Base-by-base conservation (phyloP, 2,888 invertebrate species). In the Cryptosula pallasiana region DNA sequence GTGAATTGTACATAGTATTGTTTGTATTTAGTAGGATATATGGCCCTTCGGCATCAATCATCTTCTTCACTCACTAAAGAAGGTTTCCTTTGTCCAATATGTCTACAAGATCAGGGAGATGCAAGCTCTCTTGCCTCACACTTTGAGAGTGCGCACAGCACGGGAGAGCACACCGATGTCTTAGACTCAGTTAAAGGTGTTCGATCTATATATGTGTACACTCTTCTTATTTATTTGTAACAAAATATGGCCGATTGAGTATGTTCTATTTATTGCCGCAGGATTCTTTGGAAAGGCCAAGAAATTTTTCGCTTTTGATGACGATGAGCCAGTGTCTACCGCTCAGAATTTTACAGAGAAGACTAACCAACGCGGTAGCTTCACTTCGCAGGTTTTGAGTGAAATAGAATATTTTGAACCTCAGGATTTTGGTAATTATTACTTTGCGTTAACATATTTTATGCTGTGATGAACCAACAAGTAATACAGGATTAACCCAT, bases 51-150 rank as follows among this genome's bases (percentile, higher is more conserved):
- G n/a, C 63, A 63, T 32, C 32, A 63, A 5, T 34, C 63, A 63
- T 32, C 63, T 32, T 63, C 63, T 29, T 35, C 69, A 5, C 94
- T 77, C 87, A 45, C n/a, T 23, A 54, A 92, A 74, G 95, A 97
- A 85, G 97, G 97, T 2, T 96, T 97, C 82, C 87, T 97, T 13
- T 97, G 97, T 84, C 96, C 97, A 0, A 93, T 95, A 79, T 97
- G 97, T 81, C 91, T 93, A 86, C 90, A 91, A 55, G 95, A 97
- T 84, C 88, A 94, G 69, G 92, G 92, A 81, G 92, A 93, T 20
- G 90, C 93, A 3, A 88, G 90, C 71, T 91, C 91, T 81, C 87
- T 97, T 72, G 91, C 92, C 72, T 88, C 89, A 76, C 97, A 97
- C 86, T 96, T 96, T 81, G 93, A 95, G 84, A 91, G 91, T 74